phyloP scores from a whole-genome alignment of 1,140 invertebrate species.

The Bombus consobrinus region DNA sequence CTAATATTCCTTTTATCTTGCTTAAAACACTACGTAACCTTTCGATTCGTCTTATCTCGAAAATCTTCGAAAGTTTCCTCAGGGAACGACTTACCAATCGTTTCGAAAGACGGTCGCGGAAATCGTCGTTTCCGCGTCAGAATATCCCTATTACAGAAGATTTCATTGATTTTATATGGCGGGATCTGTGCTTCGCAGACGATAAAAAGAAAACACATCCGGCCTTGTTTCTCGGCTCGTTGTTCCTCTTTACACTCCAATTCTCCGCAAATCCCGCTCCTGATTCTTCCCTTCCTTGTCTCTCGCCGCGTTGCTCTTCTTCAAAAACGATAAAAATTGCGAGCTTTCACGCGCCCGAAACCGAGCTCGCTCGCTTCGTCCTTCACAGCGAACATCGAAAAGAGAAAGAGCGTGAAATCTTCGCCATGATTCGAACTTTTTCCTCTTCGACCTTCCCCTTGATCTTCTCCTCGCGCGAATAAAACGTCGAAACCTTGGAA shows the following conservation, averaged over 20 bases:
- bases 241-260: background rate
- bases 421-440: background rate
- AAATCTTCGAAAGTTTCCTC: background rate
- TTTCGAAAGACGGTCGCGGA: background rate
- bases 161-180: background rate
- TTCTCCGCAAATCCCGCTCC: background rate
- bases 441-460: background rate
- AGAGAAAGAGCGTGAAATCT: background rate
- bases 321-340: background rate
- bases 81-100: background rate
- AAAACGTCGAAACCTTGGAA: background rate
- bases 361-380: background rate
- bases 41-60: background rate
- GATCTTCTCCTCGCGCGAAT: background rate
- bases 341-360: background rate
- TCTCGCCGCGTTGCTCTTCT: background rate
- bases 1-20: background rate
- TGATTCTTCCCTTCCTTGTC: background rate
- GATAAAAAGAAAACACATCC: background rate
- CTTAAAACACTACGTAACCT: background rate
- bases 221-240: background rate
- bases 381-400: too few species aligned
- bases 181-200: too few species aligned
- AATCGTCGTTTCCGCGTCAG: background rate
- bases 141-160: constrained; percentile 9